Evolutionary conservation across 1,140 invertebrate genomes (phyloP).

Genomic region (Globodera ellingtonae): DNA sequence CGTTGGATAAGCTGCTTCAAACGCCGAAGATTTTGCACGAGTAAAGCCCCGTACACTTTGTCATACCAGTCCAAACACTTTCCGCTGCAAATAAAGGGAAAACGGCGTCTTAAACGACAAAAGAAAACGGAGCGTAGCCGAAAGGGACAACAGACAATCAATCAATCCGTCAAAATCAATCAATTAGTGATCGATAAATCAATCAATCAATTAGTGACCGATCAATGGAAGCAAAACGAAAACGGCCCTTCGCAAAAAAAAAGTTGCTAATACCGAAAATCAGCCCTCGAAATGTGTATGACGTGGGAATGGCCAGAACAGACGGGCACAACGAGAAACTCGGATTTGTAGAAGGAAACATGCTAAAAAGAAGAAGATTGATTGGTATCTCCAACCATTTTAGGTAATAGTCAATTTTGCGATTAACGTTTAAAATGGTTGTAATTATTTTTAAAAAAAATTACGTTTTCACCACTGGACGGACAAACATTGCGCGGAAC

Average conservation of each 20-base stretch:
- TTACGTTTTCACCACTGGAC: neutral
- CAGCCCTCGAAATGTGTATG: slow-evolving; percentile 19
- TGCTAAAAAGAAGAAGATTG: neutral
- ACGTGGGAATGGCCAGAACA: slow-evolving; percentile 19
- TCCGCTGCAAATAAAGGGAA: slow-evolving; percentile 7
- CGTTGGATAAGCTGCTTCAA: slow-evolving; percentile 2
- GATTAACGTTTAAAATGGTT: too few relatives aligned
- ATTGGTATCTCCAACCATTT: neutral
- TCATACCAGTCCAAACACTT: slow-evolving; percentile 24
- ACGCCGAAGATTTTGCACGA: slow-evolving; percentile 12
- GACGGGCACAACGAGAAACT: slow-evolving; percentile 14
- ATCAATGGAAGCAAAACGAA: too few relatives aligned
- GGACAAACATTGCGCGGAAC: neutral
- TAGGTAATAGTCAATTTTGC: too few relatives aligned
- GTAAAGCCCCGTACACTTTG: slow-evolving; percentile 15
- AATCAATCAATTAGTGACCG: too few relatives aligned
- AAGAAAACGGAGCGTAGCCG: too few relatives aligned
- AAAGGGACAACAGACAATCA: too few relatives aligned
- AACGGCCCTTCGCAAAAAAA: too few relatives aligned
- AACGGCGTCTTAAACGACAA: too few relatives aligned
- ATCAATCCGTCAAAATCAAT: too few relatives aligned
- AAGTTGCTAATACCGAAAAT: slow-evolving; percentile 7
- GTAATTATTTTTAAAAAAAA: too few relatives aligned
- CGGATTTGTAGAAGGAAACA: slow-evolving; percentile 19
- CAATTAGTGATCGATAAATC: too few relatives aligned